Percentiles rank a stretch among this genome's conserved stretches.
Conservation (phyloP, 2,888 invertebrate species). For the Cheilosia grossa region DNA sequence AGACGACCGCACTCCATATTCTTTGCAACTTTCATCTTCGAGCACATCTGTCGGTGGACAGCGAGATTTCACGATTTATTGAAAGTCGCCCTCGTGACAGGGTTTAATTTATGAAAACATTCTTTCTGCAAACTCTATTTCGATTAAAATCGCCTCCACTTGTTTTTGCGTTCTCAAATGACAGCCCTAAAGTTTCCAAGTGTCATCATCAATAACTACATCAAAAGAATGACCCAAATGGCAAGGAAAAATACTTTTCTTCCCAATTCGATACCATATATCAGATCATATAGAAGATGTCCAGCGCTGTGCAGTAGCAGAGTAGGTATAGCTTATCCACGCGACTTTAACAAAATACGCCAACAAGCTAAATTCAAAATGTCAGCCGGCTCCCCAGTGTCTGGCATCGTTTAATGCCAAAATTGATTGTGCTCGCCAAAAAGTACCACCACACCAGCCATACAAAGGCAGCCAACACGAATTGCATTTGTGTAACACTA, state of each 20-base stretch:
- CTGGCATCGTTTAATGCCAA: slow-evolving; percentile 67
- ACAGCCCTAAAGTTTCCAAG: slow-evolving; percentile 36
- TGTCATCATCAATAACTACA: slow-evolving; percentile 68
- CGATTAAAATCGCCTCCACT: not conserved
- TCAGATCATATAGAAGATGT: slow-evolving; percentile 20
- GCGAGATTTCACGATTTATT: too few relatives aligned
- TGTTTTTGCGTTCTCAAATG: slow-evolving; percentile 5
- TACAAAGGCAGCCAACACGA: slow-evolving; percentile 28
- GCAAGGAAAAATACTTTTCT: slow-evolving; percentile 1
- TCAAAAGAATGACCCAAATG: slow-evolving; percentile 59
- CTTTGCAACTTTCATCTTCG: too few relatives aligned
- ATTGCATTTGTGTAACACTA: slow-evolving; percentile 55
- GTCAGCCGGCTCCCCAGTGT: slow-evolving; percentile 62
- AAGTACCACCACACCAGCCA: slow-evolving; percentile 24
- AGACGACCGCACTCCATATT: too few relatives aligned
- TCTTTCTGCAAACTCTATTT: too few relatives aligned
- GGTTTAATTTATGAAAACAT: too few relatives aligned
- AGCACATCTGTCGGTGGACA: too few relatives aligned
- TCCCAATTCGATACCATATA: slow-evolving; percentile 24
- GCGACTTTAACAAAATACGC: slow-evolving; percentile 43
- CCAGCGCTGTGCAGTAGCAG: slow-evolving; percentile 27
- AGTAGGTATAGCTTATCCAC: slow-evolving; percentile 13
- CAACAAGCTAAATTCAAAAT: slow-evolving; percentile 45
- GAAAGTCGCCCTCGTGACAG: too few relatives aligned
- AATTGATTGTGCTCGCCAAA: slow-evolving; percentile 63